These are phyloP conservation scores for Heliconius nattereri DNA, from an alignment of 1,140 invertebrate genomes.

Conservation along the genomic window DNA sequence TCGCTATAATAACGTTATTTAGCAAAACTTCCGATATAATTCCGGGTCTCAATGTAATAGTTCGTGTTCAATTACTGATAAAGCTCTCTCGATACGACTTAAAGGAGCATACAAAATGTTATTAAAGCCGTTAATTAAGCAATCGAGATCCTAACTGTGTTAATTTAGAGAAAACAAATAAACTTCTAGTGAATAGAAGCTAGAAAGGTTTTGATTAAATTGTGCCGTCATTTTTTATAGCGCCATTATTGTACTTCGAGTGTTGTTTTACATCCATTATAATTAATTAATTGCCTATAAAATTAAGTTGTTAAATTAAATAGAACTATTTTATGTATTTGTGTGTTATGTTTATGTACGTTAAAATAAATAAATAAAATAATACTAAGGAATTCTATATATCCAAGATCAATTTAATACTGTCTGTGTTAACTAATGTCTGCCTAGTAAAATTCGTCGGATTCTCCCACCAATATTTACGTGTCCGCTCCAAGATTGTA, in stretches of 20 bases:
- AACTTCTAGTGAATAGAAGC: slow-evolving; percentile 14
- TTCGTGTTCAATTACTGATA: slow-evolving; percentile 68
- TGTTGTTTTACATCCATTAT: slow-evolving; percentile 14
- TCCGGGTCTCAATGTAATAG: slow-evolving; percentile 59
- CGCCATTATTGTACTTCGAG: slow-evolving; percentile 8
- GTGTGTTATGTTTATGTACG: too few species aligned
- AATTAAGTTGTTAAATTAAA: neutral
- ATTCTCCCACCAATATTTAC: too few species aligned
- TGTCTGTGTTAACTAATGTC: too few species aligned
- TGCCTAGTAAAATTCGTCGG: too few species aligned
- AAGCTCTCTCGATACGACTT: slow-evolving; percentile 60
- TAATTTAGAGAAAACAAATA: slow-evolving; percentile 47
- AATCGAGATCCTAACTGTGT: slow-evolving; percentile 47
- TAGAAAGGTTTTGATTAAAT: slow-evolving; percentile 17
- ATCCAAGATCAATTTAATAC: too few species aligned
- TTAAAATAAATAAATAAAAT: too few species aligned
- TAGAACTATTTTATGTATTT: slow-evolving; percentile 3
- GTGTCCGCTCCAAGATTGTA: too few species aligned
- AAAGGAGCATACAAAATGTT: slow-evolving; percentile 56
- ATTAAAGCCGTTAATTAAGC: slow-evolving; percentile 51
- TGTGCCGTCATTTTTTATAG: slow-evolving; percentile 25
- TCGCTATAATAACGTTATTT: slow-evolving; percentile 61
- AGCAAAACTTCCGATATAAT: slow-evolving; percentile 57
- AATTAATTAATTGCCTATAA: neutral
- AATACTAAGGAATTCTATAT: too few species aligned